A percentile compares a stretch with the other conserved stretches of the same genome.
Conservation (phyloP, 2,113 vertebrate species). For the Ophiodon elongatus region DNA sequence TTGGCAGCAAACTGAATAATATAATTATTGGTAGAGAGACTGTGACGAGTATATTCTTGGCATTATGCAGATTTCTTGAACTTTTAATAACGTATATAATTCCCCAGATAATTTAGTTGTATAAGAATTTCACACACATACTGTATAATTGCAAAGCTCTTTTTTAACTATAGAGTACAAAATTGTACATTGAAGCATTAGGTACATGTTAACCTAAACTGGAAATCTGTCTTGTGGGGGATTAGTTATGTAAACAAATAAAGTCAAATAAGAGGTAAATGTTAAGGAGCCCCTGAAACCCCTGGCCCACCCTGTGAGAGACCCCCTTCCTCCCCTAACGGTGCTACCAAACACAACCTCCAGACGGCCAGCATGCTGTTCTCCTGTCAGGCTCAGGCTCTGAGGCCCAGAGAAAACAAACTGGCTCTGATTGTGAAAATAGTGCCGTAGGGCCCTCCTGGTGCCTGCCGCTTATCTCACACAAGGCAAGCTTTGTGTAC, state of each 20-base stretch:
- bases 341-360: constrained; percentile 65
- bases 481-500: constrained; percentile 85
- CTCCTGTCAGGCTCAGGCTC: constrained; percentile 74
- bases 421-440: constrained; percentile 84
- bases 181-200: constrained; percentile 17
- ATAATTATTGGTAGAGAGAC: not conserved
- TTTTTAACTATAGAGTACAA: not conserved
- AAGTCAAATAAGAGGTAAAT: constrained; percentile 67
- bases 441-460: constrained; percentile 77
- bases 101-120: not conserved
- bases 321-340: constrained; percentile 40
- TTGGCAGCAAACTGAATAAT: not conserved
- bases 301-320: constrained; percentile 69
- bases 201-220: constrained; percentile 23
- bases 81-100: not conserved
- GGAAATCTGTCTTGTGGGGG: constrained; percentile 36
- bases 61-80: not conserved
- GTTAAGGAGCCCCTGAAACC: constrained; percentile 54
- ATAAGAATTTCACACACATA: not conserved
- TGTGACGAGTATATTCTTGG: not conserved
- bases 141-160: constrained; percentile 1
- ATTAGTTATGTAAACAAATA: constrained; percentile 71
- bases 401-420: constrained; percentile 86
- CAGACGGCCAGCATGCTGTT: constrained; percentile 67
- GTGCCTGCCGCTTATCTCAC: constrained; percentile 81